Evolutionary conservation across 2,797 vertebrate genomes (phyloP).

Genomic region (Diglossa cyanea): DNA sequence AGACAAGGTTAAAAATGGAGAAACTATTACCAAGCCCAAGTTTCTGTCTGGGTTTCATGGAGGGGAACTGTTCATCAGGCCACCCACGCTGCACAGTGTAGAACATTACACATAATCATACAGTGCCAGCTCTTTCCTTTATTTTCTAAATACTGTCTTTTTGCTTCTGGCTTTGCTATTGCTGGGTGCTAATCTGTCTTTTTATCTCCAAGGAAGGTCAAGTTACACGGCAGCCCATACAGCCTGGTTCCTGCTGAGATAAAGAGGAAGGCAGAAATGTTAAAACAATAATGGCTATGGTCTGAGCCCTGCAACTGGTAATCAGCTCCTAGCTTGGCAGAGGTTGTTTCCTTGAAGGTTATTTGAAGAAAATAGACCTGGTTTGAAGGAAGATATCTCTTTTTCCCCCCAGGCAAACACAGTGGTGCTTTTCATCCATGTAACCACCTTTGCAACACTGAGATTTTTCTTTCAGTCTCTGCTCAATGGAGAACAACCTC

Average conservation of each 20-base stretch:
- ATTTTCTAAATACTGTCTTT: conserved; percentile 80
- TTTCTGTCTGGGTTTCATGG: conserved; percentile 41
- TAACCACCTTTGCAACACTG: conserved; percentile 32
- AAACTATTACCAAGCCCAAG: conserved; percentile 44
- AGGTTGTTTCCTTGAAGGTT: conserved; percentile 76
- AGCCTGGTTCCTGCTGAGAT: conserved; percentile 74
- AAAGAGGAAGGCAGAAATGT: conserved; percentile 77
- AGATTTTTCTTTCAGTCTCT: conserved; percentile 20
- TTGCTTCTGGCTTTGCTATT: conserved; percentile 65
- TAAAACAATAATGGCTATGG: conserved; percentile 82
- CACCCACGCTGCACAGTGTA: conserved; percentile 45
- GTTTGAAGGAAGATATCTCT: conserved; percentile 53
- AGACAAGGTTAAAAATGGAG: conserved; percentile 49
- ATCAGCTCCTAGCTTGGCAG: conserved; percentile 74
- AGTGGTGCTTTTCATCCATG: conserved; percentile 37
- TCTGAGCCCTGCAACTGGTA: conserved; percentile 74
- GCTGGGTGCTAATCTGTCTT: conserved; percentile 71
- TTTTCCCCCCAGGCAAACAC: conserved; percentile 14
- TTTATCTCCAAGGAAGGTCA: conserved; percentile 78
- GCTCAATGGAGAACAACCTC: not conserved
- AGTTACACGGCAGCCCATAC: conserved; percentile 59
- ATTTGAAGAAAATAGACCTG: conserved; percentile 78
- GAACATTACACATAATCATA: conserved; percentile 65
- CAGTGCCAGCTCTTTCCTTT: conserved; percentile 64
- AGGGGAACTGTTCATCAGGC: conserved; percentile 30